These are phyloP conservation scores for Eulithis testata DNA, from an alignment of 2,888 invertebrate species.

Conservation along the genomic window DNA sequence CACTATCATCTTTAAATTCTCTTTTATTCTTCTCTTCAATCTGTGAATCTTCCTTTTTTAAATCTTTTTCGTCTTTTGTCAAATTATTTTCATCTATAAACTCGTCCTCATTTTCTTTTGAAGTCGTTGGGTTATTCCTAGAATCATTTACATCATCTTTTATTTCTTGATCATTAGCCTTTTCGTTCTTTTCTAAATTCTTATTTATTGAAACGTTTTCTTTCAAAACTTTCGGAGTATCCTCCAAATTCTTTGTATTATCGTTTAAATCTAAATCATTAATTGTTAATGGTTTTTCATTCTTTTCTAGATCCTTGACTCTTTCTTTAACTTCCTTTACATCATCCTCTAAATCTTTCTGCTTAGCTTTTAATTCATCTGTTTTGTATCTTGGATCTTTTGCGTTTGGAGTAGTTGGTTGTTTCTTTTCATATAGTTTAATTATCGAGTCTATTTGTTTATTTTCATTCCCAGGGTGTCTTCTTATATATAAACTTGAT, in stretches of 20 bases:
- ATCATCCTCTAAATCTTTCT: not conserved
- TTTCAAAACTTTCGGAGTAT: too few species aligned
- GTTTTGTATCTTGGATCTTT: not conserved
- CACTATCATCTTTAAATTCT: not conserved
- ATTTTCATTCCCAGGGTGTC: not conserved
- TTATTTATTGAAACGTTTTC: too few species aligned
- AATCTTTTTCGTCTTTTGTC: not conserved
- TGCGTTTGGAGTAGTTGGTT: not conserved
- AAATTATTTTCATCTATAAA: not conserved
- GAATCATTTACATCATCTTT: too few species aligned
- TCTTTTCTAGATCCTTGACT: not conserved
- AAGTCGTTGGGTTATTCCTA: too few species aligned
- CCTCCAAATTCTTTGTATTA: too few species aligned
- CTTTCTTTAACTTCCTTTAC: not conserved
- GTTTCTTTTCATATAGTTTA: conserved; percentile 1
- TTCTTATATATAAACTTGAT: not conserved
- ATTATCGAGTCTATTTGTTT: not conserved
- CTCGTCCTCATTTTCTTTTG: not conserved
- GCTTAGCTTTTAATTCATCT: not conserved
- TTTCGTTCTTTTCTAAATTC: too few species aligned
- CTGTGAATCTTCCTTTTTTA: too few species aligned
- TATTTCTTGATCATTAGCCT: too few species aligned
- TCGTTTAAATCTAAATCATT: not conserved
- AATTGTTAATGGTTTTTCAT: not conserved
- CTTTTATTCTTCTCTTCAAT: not conserved